Percentiles rank a stretch among this genome's conserved stretches.
phyloP scores from a whole-genome alignment of 1,140 invertebrate genomes.

The Heterodera schachtii region DNA sequence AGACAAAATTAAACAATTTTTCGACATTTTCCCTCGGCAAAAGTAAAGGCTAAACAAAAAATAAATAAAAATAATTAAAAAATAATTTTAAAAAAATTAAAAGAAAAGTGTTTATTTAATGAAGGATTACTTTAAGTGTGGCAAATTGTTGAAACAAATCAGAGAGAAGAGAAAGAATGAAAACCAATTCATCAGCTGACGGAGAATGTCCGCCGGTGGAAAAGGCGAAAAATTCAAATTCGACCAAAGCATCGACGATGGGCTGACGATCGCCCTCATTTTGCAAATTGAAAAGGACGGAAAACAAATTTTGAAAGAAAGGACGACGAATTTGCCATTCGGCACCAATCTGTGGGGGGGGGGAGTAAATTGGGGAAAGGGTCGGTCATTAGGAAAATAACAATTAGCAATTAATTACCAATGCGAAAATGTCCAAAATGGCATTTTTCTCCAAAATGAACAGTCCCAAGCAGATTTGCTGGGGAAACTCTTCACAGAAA shows the following conservation, averaged over 20 bases:
- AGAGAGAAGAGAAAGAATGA: constrained; percentile 3
- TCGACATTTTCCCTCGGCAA: not conserved
- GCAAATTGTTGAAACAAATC: not conserved
- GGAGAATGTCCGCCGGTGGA: not conserved
- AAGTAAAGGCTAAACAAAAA: not conserved
- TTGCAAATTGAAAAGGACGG: not conserved
- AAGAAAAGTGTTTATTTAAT: not conserved
- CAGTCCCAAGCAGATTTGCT: not conserved
- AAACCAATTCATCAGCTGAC: not conserved
- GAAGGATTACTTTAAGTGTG: not conserved
- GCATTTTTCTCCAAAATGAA: not conserved
- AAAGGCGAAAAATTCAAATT: not conserved
- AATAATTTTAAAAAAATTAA: not conserved
- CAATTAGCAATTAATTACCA: not conserved
- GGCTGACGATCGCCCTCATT: not conserved
- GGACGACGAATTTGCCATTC: not conserved
- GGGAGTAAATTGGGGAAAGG: too few relatives aligned
- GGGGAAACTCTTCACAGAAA: not conserved
- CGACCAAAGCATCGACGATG: not conserved
- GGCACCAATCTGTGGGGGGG: not conserved
- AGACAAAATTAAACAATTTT: not conserved
- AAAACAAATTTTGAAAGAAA: not conserved
- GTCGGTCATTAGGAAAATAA: too few relatives aligned
- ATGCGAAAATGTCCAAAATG: not conserved
- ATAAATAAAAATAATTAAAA: constrained; percentile 17